A percentile compares a stretch with the other conserved stretches of the same genome.
phyloP scores from a whole-genome alignment of 2,113 vertebrate species.

The Ploceus nigricollis region DNA sequence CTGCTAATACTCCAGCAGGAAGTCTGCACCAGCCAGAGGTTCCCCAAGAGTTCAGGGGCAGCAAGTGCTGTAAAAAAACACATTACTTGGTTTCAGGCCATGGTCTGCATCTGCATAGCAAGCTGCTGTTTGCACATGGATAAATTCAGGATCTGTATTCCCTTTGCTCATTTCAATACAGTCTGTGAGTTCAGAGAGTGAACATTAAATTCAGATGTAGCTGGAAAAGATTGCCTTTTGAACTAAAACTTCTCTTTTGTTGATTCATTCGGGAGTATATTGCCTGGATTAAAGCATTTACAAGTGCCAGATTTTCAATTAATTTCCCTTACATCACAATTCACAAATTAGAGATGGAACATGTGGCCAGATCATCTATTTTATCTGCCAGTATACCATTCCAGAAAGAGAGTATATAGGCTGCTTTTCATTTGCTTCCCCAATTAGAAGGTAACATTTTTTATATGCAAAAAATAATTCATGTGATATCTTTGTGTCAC shows the following conservation, averaged over 20 bases:
- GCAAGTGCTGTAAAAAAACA: background rate
- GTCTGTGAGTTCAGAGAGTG: background rate
- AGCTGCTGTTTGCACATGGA: background rate
- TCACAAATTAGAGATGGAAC: background rate
- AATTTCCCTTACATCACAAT: background rate
- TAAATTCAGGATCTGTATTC: background rate
- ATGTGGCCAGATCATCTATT: background rate
- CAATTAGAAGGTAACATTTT: background rate
- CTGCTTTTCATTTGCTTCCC: background rate
- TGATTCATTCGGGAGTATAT: background rate
- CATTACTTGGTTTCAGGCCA: background rate
- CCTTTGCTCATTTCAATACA: background rate
- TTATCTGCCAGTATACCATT: background rate
- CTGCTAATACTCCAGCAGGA: background rate
- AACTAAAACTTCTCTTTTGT: background rate
- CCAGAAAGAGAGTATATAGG: background rate
- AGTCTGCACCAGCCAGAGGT: background rate
- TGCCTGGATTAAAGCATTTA: background rate
- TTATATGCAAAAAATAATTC: background rate
- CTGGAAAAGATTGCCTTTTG: slow-evolving; percentile 4
- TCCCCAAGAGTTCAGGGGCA: background rate
- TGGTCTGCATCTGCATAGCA: background rate
- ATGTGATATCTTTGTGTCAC: background rate
- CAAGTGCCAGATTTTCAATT: background rate
- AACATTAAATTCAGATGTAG: background rate